Base-by-base conservation (phyloP, 2,113 vertebrate genomes). In the Caranx melampygus region DNA sequence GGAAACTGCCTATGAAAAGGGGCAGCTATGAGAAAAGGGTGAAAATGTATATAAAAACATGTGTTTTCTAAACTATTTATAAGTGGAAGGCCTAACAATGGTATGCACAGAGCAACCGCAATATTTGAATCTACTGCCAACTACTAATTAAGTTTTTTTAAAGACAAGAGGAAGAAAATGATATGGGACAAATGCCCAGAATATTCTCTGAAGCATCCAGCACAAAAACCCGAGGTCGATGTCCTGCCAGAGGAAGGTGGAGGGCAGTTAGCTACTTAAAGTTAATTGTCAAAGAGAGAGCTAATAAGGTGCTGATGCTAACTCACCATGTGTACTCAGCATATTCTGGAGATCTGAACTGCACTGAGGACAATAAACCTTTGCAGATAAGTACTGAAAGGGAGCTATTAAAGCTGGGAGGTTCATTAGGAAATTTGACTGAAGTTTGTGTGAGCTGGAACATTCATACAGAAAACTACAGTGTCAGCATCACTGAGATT, bases 401-500 rank as follows among this genome's bases (percentile, higher is more conserved):
- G 86, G 86, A 82, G 75, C 66, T 62, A 65, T 91, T 91, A 83
- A 82, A 70, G 55, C 34, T 44, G 20, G 11, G 40, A 61, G 75
- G 68, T 78, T 89, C 81, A 84, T 86, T 79, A 84, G 54, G 51
- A 69, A 78, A 74, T 64, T 60, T 14, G 64, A 67, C 82, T 78
- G 55, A 45, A 65, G 77, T 83, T 82, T 55, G 52, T 42, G 42
- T 65, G 67, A 63, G 83, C 66, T 72, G 57, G 14, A 83, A 54
- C 52, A 73, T 90, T 82, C 77, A 72, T 59, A 78, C 60, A 11
- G 45, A 76, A 72, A 63, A 68, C 42, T 55, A 47, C 78, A 44
- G 83, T 55, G 88, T 89, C 84, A 87, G 92, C 90, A 88, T 65
- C 81, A 80, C 67, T 76, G 58, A 78, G 62, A 71, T 81, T 75